phyloP scores from a whole-genome alignment of 92 coral and sea anemone species.

The Paramuricea clavata region DNA sequence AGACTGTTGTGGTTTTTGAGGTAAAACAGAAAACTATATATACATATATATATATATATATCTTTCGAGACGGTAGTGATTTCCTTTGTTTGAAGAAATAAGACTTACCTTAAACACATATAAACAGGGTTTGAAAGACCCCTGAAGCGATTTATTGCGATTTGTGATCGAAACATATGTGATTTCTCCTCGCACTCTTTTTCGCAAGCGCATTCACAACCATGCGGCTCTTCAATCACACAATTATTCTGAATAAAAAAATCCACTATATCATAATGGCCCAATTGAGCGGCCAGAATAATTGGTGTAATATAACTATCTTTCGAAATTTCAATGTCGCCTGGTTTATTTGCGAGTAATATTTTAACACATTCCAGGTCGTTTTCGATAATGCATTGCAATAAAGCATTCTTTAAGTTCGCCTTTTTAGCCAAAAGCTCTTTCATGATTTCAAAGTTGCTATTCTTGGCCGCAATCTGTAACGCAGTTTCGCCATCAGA shows the following conservation, averaged over 20 bases:
- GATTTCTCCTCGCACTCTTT: conserved; percentile 66
- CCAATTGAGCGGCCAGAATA: conserved; percentile 78
- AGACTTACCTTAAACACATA: conserved; percentile 68
- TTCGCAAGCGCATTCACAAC: not conserved
- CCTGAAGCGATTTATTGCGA: conserved; percentile 75
- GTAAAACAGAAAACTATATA: too few relatives aligned
- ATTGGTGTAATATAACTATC: conserved; percentile 71
- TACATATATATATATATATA: too few relatives aligned
- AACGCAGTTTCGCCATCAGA: conserved; percentile 84
- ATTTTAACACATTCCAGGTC: conserved; percentile 72
- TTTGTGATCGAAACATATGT: conserved; percentile 73
- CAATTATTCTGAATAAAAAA: conserved; percentile 65
- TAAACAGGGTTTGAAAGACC: conserved; percentile 83
- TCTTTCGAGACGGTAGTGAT: too few relatives aligned
- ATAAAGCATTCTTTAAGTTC: conserved; percentile 76
- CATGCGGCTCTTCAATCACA: conserved; percentile 65
- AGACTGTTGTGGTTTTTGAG: too few relatives aligned
- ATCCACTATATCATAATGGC: conserved; percentile 73
- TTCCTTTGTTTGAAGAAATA: too few relatives aligned
- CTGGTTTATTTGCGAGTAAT: conserved; percentile 44
- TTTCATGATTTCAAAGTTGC: conserved; percentile 71
- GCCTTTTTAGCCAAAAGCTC: conserved; percentile 79
- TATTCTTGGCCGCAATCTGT: conserved; percentile 81
- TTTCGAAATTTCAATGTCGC: not conserved
- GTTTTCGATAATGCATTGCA: conserved; percentile 81